A percentile compares a stretch with the other conserved stretches of the same genome.
Evolutionary conservation across 2,888 invertebrate species (phyloP).

Genomic region (Opisthograptis luteolata): DNA sequence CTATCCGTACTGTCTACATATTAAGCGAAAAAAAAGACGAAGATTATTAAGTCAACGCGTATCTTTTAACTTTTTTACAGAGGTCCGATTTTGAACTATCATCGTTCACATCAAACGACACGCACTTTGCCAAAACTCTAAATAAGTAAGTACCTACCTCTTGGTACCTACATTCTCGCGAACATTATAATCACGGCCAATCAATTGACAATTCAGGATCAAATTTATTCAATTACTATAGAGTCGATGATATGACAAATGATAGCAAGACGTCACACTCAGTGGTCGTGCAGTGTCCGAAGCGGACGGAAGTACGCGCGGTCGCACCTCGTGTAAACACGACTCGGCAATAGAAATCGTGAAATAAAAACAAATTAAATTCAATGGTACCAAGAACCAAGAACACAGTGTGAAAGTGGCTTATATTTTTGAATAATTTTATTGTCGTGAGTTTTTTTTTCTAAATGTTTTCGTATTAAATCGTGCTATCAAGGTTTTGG

Average conservation of each 20-base stretch:
- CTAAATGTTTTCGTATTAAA: conserved; percentile 1
- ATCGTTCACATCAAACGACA: too few relatives aligned
- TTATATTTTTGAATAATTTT: not conserved
- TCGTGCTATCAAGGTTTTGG: conserved; percentile 14
- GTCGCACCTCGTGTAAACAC: not conserved
- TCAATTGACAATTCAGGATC: conserved; percentile 22
- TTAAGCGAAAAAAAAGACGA: too few relatives aligned
- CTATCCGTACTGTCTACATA: too few relatives aligned
- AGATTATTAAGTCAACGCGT: too few relatives aligned
- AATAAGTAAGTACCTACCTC: too few relatives aligned
- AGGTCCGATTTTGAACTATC: too few relatives aligned
- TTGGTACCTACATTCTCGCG: not conserved
- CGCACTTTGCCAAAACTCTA: too few relatives aligned
- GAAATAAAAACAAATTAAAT: conserved; percentile 1
- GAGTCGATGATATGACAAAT: conserved; percentile 23
- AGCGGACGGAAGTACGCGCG: conserved; percentile 8
- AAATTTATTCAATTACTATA: conserved; percentile 23
- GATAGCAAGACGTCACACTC: too few relatives aligned
- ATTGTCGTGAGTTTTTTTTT: not conserved
- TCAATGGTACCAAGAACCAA: conserved; percentile 4
- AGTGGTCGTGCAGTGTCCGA: conserved; percentile 7
- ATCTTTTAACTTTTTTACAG: too few relatives aligned
- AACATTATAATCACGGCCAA: not conserved
- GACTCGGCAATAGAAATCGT: not conserved
- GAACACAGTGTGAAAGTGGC: not conserved